Evolutionary conservation across 2,113 vertebrate genomes (phyloP), one percentile per base, ranked within the genome.

Genomic region (Tylochromis polylepis): DNA sequence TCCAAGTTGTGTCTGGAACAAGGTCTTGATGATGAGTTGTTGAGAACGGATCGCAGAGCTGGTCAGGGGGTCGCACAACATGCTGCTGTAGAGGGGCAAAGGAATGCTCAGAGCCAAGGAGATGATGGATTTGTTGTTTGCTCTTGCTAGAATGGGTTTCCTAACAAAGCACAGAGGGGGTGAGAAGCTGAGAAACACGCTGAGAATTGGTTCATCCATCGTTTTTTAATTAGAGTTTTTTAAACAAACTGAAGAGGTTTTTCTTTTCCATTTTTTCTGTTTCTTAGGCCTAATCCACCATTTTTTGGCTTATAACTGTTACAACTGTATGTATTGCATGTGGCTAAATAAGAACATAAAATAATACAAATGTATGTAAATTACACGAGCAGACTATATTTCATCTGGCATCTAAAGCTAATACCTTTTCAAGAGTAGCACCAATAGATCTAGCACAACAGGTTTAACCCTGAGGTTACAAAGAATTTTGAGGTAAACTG

Each of bases 41-140:
- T 77, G 75, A 57, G 81, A 55, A 57, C 46, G 29, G 78, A 82
- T 89, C 79, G 87, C 31, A 83, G 81, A 84, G 58, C 6, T 0
- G 10, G 80, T 81, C 85, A 85, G 81, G 82, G 79, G 86, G 87
- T 91, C 38, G 3, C 56, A 55, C 72, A 43, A 53, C 77, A 75
- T 70, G 85, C 51, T 56, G 51, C 53, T 81, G 58, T 59, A 55
- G 27, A 84, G 83, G 53, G 43, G 27, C 53, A 34, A 85, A 70
- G 38, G 41, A 81, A 51, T 56, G 36, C 51, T 84, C 84, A 46
- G 83, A 91, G 82, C 6, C n/a, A 89, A 18, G 53, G 60, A 82
- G 60, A 82, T 93, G 86, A 91, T 90, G 81, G 87, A 88, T 93
- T 85, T 91, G 84, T 88, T 91, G 85, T 92, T 93, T 93, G 55